Evolutionary conservation across 2,113 vertebrate species (phyloP), one percentile per base, ranked within the genome.

Genomic region (Onychostoma macrolepis): DNA sequence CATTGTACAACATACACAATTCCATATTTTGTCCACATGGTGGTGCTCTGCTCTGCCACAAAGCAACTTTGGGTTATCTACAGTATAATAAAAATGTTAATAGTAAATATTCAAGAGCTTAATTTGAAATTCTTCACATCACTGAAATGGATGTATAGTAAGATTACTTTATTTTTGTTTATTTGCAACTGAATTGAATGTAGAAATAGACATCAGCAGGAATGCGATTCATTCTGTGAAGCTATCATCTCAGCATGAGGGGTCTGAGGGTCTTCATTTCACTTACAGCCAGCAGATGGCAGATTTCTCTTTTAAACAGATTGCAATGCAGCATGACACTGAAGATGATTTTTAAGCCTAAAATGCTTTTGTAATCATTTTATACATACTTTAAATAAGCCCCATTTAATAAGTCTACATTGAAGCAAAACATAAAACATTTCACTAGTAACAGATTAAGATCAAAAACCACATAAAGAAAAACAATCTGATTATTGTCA

Each of bases 261-360:
- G 2, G 21, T 38, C 8, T 24, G 36, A 43, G 71, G 21, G n/a
- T 36, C 19, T 38, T 45, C 11, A n/a, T 43, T 7, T 15, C 41
- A 4, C 9, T 43, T 43, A 56, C 33, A 12, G 56, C 75, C 63
- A 87, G 36, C 38, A 87, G 87, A 36, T 84, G 86, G 75, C 63
- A 72, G 17, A n/a, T 15, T 15, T n/a, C 38, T 72, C 48, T 77
- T 33, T 13, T 5, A 58, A 38, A 83, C 10, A 4, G 15, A 38
- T 6, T 17, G 38, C 53, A 87, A n/a, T 67, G 28, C 63, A 63
- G 11, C n/a, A 1, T 15, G n/a, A 13, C n/a, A 28, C 12, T 15
- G 2, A 67, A 28, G 4, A 30, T 67, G 8, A 24, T 58, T 21
- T 15, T 45, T 7, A 75, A 75, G 24, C 24, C 1, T 33, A 30